Conservation (phyloP, 1,140 invertebrate genomes). For the Linepithema humile region DNA sequence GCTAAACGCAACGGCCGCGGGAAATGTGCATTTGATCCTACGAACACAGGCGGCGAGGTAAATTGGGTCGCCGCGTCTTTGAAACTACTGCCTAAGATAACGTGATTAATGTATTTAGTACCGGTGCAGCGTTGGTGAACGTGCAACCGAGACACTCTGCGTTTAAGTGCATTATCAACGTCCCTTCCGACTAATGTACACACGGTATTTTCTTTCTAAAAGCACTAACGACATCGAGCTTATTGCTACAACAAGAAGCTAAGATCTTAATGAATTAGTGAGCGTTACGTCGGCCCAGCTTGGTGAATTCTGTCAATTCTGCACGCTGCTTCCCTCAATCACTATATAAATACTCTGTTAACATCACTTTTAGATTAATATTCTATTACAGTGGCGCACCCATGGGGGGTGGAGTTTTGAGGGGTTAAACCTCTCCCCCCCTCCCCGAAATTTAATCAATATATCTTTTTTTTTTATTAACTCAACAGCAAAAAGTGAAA, state of each 20-base stretch:
- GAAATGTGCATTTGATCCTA: background rate
- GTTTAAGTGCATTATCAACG: constrained; percentile 23
- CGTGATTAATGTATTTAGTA: constrained; percentile 47
- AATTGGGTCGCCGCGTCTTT: constrained; percentile 19
- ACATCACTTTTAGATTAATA: background rate
- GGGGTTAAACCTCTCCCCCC: too few species aligned
- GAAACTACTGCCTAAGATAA: constrained; percentile 16
- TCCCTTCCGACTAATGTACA: background rate
- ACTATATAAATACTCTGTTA: background rate
- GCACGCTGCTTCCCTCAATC: background rate
- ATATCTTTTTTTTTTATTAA: too few species aligned
- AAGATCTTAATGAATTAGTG: background rate
- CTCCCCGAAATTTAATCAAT: too few species aligned
- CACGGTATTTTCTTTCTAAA: background rate
- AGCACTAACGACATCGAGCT: background rate
- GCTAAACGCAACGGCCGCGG: background rate
- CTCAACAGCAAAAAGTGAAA: too few species aligned
- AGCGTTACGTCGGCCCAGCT: background rate
- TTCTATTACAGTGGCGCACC: too few species aligned
- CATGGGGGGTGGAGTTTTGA: too few species aligned
- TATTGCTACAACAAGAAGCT: background rate
- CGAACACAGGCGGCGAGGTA: background rate
- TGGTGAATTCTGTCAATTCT: background rate
- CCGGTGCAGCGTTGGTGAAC: background rate
- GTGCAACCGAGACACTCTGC: background rate